phyloP scores from a whole-genome alignment of 2,888 invertebrate species.

The Callimorpha dominula region DNA sequence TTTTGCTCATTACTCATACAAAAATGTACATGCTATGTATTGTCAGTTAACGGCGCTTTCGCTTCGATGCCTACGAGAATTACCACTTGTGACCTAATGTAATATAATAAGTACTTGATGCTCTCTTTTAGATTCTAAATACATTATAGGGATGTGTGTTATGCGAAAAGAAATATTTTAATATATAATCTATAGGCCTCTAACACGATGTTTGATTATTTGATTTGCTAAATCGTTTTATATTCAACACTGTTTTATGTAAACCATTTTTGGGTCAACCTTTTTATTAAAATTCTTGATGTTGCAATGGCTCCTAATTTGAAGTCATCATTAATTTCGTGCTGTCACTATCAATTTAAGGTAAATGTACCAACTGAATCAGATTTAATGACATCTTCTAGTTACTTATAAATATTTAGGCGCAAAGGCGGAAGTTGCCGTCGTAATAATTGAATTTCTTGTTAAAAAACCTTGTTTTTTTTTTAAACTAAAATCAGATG shows the following conservation, averaged over 20 bases:
- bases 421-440: too few relatives aligned
- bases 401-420: too few relatives aligned
- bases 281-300: too few relatives aligned
- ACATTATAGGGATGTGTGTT: constrained; percentile 24
- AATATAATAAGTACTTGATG: constrained; percentile 44
- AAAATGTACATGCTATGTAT: constrained; percentile 23
- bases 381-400: too few relatives aligned
- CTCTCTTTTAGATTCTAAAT: constrained; percentile 58
- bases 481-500: too few relatives aligned
- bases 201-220: constrained; percentile 42
- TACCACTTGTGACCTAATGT: constrained; percentile 28
- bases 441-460: too few relatives aligned
- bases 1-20: neutral
- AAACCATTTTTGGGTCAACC: neutral
- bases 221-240: constrained; percentile 42
- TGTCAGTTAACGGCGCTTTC: constrained; percentile 31
- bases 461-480: too few relatives aligned
- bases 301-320: too few relatives aligned
- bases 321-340: too few relatives aligned
- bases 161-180: constrained; percentile 42
- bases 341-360: too few relatives aligned
- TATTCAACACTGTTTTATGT: neutral
- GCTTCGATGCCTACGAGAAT: constrained; percentile 37
- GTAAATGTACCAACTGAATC: too few relatives aligned
- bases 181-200: constrained; percentile 45